Base-by-base conservation (phyloP, 2,113 vertebrate species). In the Scortum barcoo region DNA sequence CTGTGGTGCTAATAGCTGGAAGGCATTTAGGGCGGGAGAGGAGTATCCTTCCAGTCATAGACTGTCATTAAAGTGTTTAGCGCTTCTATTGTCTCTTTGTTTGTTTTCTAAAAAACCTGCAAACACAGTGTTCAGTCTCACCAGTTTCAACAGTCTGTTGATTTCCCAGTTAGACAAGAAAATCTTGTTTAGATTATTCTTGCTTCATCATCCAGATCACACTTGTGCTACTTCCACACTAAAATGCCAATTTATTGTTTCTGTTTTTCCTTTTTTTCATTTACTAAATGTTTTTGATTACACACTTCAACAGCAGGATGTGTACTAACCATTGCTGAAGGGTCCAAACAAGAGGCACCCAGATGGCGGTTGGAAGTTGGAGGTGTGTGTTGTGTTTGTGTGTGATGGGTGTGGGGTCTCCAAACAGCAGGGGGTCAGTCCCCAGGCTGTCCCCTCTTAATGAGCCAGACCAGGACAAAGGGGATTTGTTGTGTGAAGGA, bases 341-440 rank as follows among this genome's bases (percentile, higher is more conserved):
- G 13, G 7, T 14, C 60, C 12, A 38, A 46, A 68, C 56, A 56
- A 42, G 42, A 60, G 44, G n/a, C 26, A 30, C 38, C 48, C 69
- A 82, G 80, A 65, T 75, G 79, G 73, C 33, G 56, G 24, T 33
- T 58, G 8, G 36, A 20, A 53, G 60, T 50, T 58, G 36, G 33
- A 69, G 24, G 60, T 24, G 2, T 28, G 40, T 61, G 54, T 14
- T 22, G n/a, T 17, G 20, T 16, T 5, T 65, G 69, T 63, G 44
- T 74, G 51, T 30, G 42, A 61, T 76, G 62, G 61, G 61, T 24
- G 48, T 68, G 54, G 67, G 62, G 48, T 51, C 26, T 81, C 28
- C 28, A 36, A 62, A 80, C 86, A 78, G 76, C 81, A 79, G 83
- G 85, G 78, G 81, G 28, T 22, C 63, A 26, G 74, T 84, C 75